Evolutionary conservation across 2,888 invertebrate species (phyloP).

Genomic region (Orthosia gracilis): DNA sequence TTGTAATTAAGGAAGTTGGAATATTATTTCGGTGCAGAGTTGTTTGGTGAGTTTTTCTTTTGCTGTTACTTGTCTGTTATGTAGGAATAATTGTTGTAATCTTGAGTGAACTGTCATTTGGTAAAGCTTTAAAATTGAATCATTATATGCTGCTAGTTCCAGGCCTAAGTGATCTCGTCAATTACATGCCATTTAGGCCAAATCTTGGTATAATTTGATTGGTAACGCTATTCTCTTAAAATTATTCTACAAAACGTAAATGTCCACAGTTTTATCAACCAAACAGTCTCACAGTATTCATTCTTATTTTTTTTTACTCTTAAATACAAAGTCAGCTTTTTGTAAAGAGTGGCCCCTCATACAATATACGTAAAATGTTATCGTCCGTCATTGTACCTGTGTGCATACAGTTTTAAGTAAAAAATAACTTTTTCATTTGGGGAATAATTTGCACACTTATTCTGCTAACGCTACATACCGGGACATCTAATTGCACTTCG

Average conservation of each 20-base stretch:
- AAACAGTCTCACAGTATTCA: too few relatives aligned
- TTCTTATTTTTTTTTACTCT: too few relatives aligned
- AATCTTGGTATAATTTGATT: neutral
- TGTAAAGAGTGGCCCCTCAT: too few relatives aligned
- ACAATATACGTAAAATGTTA: too few relatives aligned
- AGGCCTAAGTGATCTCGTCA: neutral
- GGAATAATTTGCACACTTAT: neutral
- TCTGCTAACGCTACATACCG: slow-evolving; percentile 47
- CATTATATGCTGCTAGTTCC: neutral
- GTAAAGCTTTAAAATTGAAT: neutral
- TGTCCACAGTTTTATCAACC: too few relatives aligned
- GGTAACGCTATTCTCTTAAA: too few relatives aligned
- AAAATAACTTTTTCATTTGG: too few relatives aligned
- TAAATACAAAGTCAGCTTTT: too few relatives aligned
- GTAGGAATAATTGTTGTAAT: neutral
- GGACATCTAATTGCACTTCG: slow-evolving; percentile 60
- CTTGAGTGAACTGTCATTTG: neutral
- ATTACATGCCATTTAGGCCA: neutral
- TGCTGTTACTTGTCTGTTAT: neutral
- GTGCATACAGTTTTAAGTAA: too few relatives aligned
- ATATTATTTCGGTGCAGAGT: neutral
- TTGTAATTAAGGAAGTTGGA: slow-evolving; percentile 31
- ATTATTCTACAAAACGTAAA: too few relatives aligned
- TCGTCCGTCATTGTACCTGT: too few relatives aligned
- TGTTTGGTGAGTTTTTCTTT: slow-evolving; percentile 22